A percentile compares a stretch with the other conserved stretches of the same genome.
phyloP scores from a whole-genome alignment of 2,113 vertebrate species.

The Tinamus guttatus region DNA sequence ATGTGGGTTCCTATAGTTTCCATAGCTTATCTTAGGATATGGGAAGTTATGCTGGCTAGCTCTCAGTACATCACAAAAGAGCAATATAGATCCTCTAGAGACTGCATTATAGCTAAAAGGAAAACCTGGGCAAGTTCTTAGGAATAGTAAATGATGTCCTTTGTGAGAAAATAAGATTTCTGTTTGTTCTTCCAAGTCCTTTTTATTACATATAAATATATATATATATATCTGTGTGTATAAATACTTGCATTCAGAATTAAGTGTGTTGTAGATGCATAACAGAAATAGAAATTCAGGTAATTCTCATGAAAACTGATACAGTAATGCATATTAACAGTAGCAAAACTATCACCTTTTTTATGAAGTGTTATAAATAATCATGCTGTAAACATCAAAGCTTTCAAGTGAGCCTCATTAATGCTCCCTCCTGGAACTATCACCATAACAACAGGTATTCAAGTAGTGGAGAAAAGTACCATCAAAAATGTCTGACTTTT shows the following conservation, averaged over 20 bases:
- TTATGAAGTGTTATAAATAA: constrained; percentile 30
- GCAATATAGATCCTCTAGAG: not conserved
- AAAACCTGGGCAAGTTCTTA: not conserved
- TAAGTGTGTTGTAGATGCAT: not conserved
- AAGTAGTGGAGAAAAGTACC: not conserved
- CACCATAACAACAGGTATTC: constrained; percentile 39
- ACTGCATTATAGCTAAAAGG: not conserved
- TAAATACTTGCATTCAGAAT: not conserved
- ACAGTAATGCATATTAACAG: not conserved
- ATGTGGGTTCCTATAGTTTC: fast-evolving
- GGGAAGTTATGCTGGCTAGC: not conserved
- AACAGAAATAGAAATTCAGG: not conserved
- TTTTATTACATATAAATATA: not conserved
- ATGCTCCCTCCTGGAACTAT: constrained; percentile 4
- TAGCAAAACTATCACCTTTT: not conserved
- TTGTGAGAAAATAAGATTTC: not conserved
- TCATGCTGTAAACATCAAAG: constrained; percentile 23
- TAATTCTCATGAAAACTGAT: not conserved
- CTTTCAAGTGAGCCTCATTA: constrained; percentile 44
- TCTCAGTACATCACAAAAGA: not conserved
- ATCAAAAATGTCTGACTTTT: constrained; percentile 2
- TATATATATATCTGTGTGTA: not conserved
- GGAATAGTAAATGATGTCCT: not conserved
- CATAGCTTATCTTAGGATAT: not conserved
- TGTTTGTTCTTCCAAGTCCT: not conserved